Base-by-base conservation (phyloP, 2,113 vertebrate genomes). In the Todiramphus chloris region DNA sequence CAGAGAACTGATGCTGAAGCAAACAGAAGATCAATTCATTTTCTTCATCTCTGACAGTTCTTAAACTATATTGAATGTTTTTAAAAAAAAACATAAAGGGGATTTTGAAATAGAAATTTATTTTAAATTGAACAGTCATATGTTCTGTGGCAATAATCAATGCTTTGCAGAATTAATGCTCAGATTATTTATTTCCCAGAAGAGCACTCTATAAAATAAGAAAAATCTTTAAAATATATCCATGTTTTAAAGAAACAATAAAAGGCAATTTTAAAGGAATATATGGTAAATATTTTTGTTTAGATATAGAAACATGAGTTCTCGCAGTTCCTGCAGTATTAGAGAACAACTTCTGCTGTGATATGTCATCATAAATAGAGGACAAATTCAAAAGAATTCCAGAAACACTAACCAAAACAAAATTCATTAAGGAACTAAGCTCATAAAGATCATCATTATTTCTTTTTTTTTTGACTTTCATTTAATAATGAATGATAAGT, bases 311-410 rank as follows among this genome's bases (percentile, higher is more conserved):
- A 83, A 18, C 13, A 30, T 59, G 56, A 58, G 8, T 69, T 91
- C 37, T 68, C 76, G 18, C 20, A 82, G 21, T 66, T 5, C 20
- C 16, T 5, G 84, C 59, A 60, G 14, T 73, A 39, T 37, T 16
- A 79, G 48, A 41, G 24, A 5, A 37, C 80, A 6, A 59, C 13
- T 41, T 84, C 17, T 10, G 64, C 11, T 0, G 0, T 83, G 35
- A 31, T 31, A 16, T 19, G 48, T 35, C 16, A 27, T 60, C 53
- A 73, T 56, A 70, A 74, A 89, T 59, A 85, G 55, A 72, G 27
- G 14, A 72, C 2, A 33, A 69, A 90, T 58, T 53, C 19, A 48
- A 30, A 84, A 59, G 69, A 92, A 48, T 69, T 77, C 11, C 21
- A 85, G 53, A 66, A 95, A 63, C 4, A 39, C 1, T 39, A 63